Conservation (phyloP, 2,797 vertebrate species). For the Pangasius larnaudii region DNA sequence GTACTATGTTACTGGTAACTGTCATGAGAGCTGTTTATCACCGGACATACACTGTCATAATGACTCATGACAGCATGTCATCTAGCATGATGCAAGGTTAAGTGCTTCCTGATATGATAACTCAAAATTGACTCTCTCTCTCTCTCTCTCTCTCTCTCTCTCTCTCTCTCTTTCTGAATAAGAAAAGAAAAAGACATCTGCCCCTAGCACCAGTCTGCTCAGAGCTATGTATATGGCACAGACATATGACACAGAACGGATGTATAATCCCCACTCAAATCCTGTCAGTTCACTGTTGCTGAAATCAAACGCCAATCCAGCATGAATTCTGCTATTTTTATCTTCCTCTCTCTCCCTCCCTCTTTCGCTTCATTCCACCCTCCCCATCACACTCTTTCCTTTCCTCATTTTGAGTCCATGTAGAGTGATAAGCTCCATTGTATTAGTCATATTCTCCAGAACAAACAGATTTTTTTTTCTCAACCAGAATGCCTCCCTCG, state of each 20-base stretch:
- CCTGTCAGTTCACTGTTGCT: constrained; percentile 58
- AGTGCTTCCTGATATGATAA: constrained; percentile 12
- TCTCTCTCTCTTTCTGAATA: neutral
- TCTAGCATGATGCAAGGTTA: neutral
- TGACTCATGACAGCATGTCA: neutral
- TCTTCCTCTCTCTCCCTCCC: neutral
- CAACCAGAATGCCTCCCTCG: constrained; percentile 10
- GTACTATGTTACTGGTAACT: neutral
- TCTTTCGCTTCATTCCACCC: neutral
- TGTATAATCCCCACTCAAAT: constrained; percentile 66
- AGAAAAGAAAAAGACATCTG: neutral
- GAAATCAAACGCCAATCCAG: constrained; percentile 56
- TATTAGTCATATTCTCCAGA: constrained; percentile 43
- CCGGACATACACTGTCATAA: neutral
- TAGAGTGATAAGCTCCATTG: constrained; percentile 38
- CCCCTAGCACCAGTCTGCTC: neutral
- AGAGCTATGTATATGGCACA: constrained; percentile 17
- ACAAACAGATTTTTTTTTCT: constrained; percentile 28
- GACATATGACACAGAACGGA: constrained; percentile 44
- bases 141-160: too few relatives aligned
- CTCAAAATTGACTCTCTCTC: neutral
- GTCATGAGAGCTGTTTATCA: constrained; percentile 7
- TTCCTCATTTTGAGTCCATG: neutral
- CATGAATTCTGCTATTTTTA: constrained; percentile 59
- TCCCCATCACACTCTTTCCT: neutral